Evolutionary conservation across 2,113 vertebrate species (phyloP), one percentile per base, ranked within the genome.

Genomic region (Fregata magnificens): DNA sequence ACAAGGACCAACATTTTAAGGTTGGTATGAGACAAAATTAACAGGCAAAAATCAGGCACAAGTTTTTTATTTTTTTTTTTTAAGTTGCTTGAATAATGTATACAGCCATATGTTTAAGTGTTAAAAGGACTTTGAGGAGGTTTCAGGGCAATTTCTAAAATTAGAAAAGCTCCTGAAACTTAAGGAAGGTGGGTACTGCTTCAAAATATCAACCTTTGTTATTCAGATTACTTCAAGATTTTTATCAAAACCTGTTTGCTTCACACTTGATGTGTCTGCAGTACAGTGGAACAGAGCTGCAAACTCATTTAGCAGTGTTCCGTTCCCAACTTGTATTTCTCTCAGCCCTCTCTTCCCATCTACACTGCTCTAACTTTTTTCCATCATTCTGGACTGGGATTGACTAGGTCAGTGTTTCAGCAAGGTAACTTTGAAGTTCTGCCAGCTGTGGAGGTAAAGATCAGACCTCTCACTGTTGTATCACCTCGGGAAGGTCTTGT

Each of bases 1-100:
- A 99, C 49, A 98, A 98, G 93, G 99, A 99, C 93, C 97, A 97
- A 61, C 95, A 87, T 77, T 96, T 98, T 96, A 98, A 99, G 98
- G 99, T 99, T 86, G 49, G 98, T 98, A 67, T 81, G 86, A 86
- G 34, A 88, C 34, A 78, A 63, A 79, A 76, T 16, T n/a, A 52
- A 61, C 25, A 44, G 9, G 10, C 16, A 61, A 49, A 77, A 85
- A 28, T 44, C 18, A 44, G 3, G 13, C 20, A 11, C 29, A 42
- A 44, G 3, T 16, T 80, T n/a, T n/a, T n/a, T n/a, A n/a, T n/a
- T 59, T 14, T 61, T 2, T 32, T 67, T 44, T 82, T 59, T 71
- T 13, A 67, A 67, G 4, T 86, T 90, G 16, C 24, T 77, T 78
- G 22, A 55, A 17, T 84, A 6, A 3, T 32, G 6, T 62, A 26